These are phyloP conservation scores for Arothron firmamentum DNA, from an alignment of 2,113 vertebrate species.

Conservation along the genomic window DNA sequence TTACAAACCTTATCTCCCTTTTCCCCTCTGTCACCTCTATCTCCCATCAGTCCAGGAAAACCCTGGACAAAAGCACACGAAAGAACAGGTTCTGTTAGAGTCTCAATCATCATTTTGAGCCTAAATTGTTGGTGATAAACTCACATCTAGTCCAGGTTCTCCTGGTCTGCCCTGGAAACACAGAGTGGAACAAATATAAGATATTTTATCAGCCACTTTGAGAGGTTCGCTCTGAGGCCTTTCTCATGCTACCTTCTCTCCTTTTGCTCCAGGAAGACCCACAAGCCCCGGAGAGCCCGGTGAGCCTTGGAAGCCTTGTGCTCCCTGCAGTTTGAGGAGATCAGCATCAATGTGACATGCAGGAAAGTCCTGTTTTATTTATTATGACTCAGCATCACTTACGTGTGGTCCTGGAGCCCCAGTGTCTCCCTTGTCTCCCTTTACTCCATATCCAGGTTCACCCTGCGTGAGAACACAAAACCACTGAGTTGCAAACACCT, in stretches of 20 bases:
- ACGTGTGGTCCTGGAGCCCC: constrained; percentile 69
- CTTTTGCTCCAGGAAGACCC: constrained; percentile 91
- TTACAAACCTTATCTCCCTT: constrained; percentile 87
- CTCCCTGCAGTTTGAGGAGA: constrained; percentile 41
- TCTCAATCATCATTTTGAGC: neutral
- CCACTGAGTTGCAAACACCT: constrained; percentile 14
- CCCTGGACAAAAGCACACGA: constrained; percentile 74
- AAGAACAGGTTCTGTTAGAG: constrained; percentile 17
- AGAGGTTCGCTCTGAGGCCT: neutral
- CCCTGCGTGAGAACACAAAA: constrained; percentile 63
- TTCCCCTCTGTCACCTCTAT: constrained; percentile 87
- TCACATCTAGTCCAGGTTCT: constrained; percentile 92
- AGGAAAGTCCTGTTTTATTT: neutral
- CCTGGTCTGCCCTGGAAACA: constrained; percentile 83
- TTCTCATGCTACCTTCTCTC: constrained; percentile 83
- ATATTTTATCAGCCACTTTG: neutral
- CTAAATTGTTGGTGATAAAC: constrained; percentile 56
- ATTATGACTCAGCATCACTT: constrained; percentile 18
- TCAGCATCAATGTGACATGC: constrained; percentile 1
- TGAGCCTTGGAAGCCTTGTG: constrained; percentile 62
- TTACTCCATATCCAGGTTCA: constrained; percentile 71
- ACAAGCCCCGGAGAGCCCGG: constrained; percentile 79
- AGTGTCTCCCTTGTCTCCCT: constrained; percentile 72
- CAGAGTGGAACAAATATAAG: constrained; percentile 22
- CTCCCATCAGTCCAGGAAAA: constrained; percentile 88